These are phyloP conservation scores for Hemicrepidius hirtus DNA, from an alignment of 2,888 invertebrate species.

Conservation along the genomic window DNA sequence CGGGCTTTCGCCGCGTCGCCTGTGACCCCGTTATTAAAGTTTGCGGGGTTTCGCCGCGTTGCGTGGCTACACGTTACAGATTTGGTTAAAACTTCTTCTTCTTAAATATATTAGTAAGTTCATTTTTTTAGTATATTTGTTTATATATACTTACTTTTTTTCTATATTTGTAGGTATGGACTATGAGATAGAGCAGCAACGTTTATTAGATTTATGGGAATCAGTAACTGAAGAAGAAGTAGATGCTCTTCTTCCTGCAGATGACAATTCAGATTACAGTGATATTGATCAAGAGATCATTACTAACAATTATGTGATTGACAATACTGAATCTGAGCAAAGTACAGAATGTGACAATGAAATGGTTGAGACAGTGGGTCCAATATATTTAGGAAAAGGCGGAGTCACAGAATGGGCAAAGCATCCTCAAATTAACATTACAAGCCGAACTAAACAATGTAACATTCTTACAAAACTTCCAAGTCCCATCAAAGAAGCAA, in stretches of 20 bases:
- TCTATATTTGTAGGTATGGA: background rate
- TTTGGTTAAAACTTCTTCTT: too few species aligned
- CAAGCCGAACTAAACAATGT: slow-evolving; percentile 17
- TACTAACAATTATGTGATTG: slow-evolving; percentile 1
- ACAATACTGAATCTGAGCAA: slow-evolving; percentile 18
- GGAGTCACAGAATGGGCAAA: slow-evolving; percentile 18
- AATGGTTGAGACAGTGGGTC: background rate
- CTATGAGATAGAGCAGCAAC: slow-evolving; percentile 14
- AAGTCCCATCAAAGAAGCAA: slow-evolving; percentile 16
- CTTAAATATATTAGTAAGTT: too few species aligned
- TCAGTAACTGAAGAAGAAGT: too few species aligned
- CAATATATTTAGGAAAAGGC: slow-evolving; percentile 1
- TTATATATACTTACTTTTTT: background rate
- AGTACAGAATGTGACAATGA: background rate
- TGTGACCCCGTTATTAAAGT: too few species aligned
- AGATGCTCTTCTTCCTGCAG: too few species aligned
- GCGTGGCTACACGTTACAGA: too few species aligned
- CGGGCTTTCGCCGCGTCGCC: too few species aligned
- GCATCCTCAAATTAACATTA: slow-evolving; percentile 14
- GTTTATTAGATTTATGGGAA: slow-evolving; percentile 19
- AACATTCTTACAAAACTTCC: slow-evolving; percentile 23
- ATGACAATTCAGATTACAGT: slow-evolving; percentile 19
- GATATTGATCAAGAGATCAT: slow-evolving; percentile 1
- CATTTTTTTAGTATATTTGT: too few species aligned
- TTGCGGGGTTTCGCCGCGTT: too few species aligned